Evolutionary conservation across 1,140 invertebrate species (phyloP).

Genomic region (Drosophila sp.): DNA sequence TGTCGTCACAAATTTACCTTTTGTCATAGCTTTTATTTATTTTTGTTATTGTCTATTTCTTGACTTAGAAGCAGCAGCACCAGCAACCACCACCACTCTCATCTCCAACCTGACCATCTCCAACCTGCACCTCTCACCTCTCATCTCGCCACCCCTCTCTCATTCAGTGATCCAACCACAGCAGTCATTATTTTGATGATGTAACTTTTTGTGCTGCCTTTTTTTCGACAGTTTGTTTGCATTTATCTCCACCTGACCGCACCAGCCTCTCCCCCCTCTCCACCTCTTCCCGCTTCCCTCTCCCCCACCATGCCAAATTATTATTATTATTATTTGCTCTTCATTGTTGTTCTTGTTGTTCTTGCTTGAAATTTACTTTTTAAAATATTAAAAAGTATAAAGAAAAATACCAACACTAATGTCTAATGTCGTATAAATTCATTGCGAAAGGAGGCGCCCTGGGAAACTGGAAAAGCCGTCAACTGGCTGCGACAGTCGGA

Average conservation of each 20-base stretch:
- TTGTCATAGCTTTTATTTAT: constrained; percentile 77
- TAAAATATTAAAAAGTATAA: constrained; percentile 68
- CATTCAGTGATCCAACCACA: constrained; percentile 7
- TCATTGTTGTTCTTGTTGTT: constrained; percentile 52
- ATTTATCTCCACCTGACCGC: constrained; percentile 41
- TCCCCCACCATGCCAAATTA: constrained; percentile 14
- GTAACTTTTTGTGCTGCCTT: constrained; percentile 61
- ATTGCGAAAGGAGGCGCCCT: constrained; percentile 24
- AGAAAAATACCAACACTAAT: constrained; percentile 28
- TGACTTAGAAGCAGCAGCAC: constrained; percentile 41
- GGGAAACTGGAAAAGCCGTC: constrained; percentile 23
- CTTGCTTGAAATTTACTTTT: constrained; percentile 49
- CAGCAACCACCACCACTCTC: no score
- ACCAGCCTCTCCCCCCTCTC: neutral
- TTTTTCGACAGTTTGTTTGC: constrained; percentile 78
- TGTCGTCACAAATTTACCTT: constrained; percentile 66
- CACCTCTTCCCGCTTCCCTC: neutral
- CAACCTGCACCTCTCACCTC: no score
- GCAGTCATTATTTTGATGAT: constrained; percentile 81
- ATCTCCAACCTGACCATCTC: no score
- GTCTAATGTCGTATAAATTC: constrained; percentile 49
- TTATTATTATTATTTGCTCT: constrained; percentile 41
- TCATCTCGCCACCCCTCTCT: neutral
- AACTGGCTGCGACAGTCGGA: constrained; percentile 15
- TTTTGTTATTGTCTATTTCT: constrained; percentile 71